These are phyloP conservation scores for Aurelia sp. DNA, from an alignment of 30 jellyfish, hydroid and myxozoan species.

Conservation along the genomic window DNA sequence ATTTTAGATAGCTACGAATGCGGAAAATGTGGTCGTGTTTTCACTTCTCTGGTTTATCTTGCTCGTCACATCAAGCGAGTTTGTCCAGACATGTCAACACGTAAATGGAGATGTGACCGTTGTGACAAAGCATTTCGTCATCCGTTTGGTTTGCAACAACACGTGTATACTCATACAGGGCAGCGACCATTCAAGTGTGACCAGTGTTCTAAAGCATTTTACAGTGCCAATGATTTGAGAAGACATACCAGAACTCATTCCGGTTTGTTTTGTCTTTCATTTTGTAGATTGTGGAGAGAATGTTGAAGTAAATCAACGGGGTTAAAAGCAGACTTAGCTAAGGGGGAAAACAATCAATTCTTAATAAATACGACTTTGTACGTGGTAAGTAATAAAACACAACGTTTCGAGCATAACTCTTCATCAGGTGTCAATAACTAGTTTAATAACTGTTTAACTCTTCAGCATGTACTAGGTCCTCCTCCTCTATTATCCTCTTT, in stretches of 20 bases:
- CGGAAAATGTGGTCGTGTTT: conserved; percentile 95
- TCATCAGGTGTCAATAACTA: too few relatives aligned
- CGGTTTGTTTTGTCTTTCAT: conserved; percentile 34
- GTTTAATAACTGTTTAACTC: too few relatives aligned
- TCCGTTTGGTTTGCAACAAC: conserved; percentile 98
- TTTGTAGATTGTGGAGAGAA: too few relatives aligned
- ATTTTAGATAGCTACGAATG: conserved; percentile 88
- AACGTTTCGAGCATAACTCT: too few relatives aligned
- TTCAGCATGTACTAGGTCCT: too few relatives aligned
- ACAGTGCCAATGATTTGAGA: conserved; percentile 96
- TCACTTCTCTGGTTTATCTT: conserved; percentile 83
- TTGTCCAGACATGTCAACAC: conserved; percentile 94
- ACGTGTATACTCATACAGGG: conserved; percentile 92
- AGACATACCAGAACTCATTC: conserved; percentile 94
- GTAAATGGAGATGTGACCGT: conserved; percentile 96
- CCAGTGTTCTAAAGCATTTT: conserved; percentile 97
- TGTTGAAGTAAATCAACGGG: too few relatives aligned
- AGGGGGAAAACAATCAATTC: too few relatives aligned
- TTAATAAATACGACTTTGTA: too few relatives aligned
- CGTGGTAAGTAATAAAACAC: too few relatives aligned
- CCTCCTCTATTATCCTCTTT: too few relatives aligned
- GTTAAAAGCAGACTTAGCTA: too few relatives aligned
- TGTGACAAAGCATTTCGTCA: conserved; percentile 96
- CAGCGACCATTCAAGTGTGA: conserved; percentile 95
- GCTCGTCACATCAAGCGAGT: conserved; percentile 97